Evolutionary conservation across 2,797 vertebrate genomes (phyloP).

Genomic region (Sebastiscus tertius): DNA sequence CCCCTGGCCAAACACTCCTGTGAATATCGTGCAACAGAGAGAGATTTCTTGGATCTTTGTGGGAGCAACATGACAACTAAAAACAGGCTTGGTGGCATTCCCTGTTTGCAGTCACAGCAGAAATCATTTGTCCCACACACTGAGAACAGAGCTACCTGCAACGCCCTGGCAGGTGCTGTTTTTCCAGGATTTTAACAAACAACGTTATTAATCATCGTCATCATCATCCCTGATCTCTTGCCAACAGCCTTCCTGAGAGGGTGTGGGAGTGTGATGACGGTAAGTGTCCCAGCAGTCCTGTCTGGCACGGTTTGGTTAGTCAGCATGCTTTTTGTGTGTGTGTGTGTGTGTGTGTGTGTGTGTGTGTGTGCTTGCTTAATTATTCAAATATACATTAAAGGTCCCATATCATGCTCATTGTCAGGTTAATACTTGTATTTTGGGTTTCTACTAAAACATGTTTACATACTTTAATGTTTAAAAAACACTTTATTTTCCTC

Average conservation of each 20-base stretch:
- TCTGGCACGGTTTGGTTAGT: neutral
- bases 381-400: neutral
- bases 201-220: neutral
- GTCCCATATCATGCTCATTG: neutral
- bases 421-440: too few relatives aligned
- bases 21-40: neutral
- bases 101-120: neutral
- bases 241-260: slow-evolving; percentile 4
- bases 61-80: neutral
- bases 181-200: slow-evolving; percentile 6
- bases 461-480: too few relatives aligned
- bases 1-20: neutral
- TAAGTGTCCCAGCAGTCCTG: slow-evolving; percentile 15
- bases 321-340: neutral
- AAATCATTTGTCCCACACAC: slow-evolving; percentile 21
- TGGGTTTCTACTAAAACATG: too few relatives aligned
- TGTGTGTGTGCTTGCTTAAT: neutral
- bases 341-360: neutral
- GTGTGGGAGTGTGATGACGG: slow-evolving; percentile 26
- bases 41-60: neutral
- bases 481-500: too few relatives aligned
- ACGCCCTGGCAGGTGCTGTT: slow-evolving; percentile 35
- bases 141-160: neutral
- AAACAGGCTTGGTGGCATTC: slow-evolving; percentile 69
- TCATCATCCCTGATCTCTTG: neutral